Evolutionary conservation across 1,140 invertebrate genomes (phyloP).

Genomic region (Chrysomallon squamiferum): DNA sequence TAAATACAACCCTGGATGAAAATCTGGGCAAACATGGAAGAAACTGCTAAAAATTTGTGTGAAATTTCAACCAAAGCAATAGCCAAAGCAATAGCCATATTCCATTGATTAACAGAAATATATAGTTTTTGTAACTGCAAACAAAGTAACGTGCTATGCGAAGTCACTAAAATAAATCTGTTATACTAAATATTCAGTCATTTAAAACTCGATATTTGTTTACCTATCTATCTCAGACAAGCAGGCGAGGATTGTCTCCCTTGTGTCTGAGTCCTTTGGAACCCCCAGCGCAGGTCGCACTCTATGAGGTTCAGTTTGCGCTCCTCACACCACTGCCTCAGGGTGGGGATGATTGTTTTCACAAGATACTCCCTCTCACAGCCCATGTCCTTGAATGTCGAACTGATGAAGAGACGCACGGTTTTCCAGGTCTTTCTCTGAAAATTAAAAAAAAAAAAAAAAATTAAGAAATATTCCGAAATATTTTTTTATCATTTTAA

Average conservation of each 20-base stretch:
- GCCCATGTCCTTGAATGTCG: conserved; percentile 54
- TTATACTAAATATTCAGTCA: too few species aligned
- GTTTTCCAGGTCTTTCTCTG: conserved; percentile 41
- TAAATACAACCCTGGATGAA: too few species aligned
- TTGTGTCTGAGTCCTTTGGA: conserved; percentile 26
- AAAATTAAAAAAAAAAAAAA: conserved; percentile 6
- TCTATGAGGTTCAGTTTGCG: conserved; percentile 38
- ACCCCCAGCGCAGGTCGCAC: conserved; percentile 48
- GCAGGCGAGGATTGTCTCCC: conserved; percentile 24
- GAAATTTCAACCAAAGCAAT: too few species aligned
- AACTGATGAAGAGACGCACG: conserved; percentile 50
- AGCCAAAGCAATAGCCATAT: too few species aligned
- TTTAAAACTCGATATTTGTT: too few species aligned
- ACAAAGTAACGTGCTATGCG: too few species aligned
- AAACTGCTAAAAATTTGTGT: too few species aligned
- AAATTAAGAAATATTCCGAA: not conserved
- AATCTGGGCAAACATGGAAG: too few species aligned
- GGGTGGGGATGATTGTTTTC: conserved; percentile 38
- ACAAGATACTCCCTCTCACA: conserved; percentile 49
- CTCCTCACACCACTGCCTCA: conserved; percentile 42
- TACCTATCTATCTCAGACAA: conserved; percentile 34
- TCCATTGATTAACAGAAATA: too few species aligned
- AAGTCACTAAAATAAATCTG: too few species aligned
- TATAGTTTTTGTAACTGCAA: too few species aligned
- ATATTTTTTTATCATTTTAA: not conserved